A percentile compares a stretch with the other conserved stretches of the same genome.
Conservation (phyloP, 2,888 invertebrate species). For the Gortyna flavago region DNA sequence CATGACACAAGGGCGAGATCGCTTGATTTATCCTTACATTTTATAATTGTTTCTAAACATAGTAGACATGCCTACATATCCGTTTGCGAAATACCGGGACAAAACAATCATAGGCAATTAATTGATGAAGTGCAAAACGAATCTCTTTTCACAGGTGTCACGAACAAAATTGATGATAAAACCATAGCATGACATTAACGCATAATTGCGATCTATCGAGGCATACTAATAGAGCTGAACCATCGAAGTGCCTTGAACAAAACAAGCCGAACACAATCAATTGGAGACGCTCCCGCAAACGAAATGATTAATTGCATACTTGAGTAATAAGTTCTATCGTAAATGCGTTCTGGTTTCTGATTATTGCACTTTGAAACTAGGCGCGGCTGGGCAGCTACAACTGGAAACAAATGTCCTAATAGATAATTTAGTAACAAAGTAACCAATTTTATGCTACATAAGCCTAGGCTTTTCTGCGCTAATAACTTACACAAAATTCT, state of each 20-base stretch:
- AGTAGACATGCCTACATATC: conserved; percentile 4
- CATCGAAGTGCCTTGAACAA: conserved; percentile 49
- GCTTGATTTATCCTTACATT: conserved; percentile 65
- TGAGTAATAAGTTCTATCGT: conserved; percentile 68
- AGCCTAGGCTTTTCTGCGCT: not conserved
- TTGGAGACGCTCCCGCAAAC: conserved; percentile 72
- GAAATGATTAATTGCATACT: conserved; percentile 67
- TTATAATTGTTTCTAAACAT: conserved; percentile 53
- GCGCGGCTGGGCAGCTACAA: conserved; percentile 33
- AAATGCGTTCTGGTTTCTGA: conserved; percentile 71
- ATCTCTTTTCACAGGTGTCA: conserved; percentile 29
- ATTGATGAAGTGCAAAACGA: conserved; percentile 31
- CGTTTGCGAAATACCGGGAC: not conserved
- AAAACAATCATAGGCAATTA: conserved; percentile 4
- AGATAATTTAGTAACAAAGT: conserved; percentile 25
- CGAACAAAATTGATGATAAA: conserved; percentile 42
- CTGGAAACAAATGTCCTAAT: conserved; percentile 45
- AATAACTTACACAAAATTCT: not conserved
- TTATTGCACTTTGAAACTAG: conserved; percentile 67
- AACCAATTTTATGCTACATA: conserved; percentile 34
- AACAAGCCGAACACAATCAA: conserved; percentile 68
- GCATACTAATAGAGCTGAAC: conserved; percentile 39
- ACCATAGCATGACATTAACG: conserved; percentile 39
- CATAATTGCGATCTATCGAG: conserved; percentile 44
- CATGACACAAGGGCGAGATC: conserved; percentile 77